Conservation (phyloP, 2,113 vertebrate genomes). For the Catharus bicknelli region DNA sequence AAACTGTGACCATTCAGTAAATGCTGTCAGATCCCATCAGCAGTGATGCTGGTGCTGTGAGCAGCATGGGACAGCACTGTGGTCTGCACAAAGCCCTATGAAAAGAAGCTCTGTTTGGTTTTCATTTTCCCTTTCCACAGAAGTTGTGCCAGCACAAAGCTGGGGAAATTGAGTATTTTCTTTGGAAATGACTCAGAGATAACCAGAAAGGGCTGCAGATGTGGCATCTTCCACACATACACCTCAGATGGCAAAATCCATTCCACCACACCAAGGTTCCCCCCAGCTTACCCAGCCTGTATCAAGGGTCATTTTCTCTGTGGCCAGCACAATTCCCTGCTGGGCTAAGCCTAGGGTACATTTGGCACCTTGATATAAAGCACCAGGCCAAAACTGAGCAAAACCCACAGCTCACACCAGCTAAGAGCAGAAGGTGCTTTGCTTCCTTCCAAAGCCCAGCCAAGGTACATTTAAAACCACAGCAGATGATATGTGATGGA, state of each 20-base stretch:
- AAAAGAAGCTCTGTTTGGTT: slow-evolving; percentile 43
- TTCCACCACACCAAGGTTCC: not conserved
- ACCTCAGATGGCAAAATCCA: not conserved
- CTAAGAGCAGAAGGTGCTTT: not conserved
- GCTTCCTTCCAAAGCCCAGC: not conserved
- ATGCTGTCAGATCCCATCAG: not conserved
- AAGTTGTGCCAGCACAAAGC: slow-evolving; percentile 35
- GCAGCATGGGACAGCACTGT: not conserved
- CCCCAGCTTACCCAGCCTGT: not conserved
- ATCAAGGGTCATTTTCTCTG: not conserved
- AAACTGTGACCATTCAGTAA: not conserved
- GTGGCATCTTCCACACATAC: not conserved
- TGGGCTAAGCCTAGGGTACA: not conserved
- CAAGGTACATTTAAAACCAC: not conserved
- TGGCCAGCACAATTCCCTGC: not conserved
- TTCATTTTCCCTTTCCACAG: slow-evolving; percentile 26
- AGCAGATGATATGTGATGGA: not conserved
- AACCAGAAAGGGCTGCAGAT: slow-evolving; percentile 1
- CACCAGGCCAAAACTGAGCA: not conserved
- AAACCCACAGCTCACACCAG: not conserved
- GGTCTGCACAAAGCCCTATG: not conserved
- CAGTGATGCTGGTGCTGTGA: not conserved
- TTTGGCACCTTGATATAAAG: not conserved
- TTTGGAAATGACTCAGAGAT: slow-evolving; percentile 50
- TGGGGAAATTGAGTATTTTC: not conserved